Percentiles rank a stretch among this genome's conserved stretches.
phyloP scores from a whole-genome alignment of 1,140 invertebrate genomes.

The Drosophila arizonae region DNA sequence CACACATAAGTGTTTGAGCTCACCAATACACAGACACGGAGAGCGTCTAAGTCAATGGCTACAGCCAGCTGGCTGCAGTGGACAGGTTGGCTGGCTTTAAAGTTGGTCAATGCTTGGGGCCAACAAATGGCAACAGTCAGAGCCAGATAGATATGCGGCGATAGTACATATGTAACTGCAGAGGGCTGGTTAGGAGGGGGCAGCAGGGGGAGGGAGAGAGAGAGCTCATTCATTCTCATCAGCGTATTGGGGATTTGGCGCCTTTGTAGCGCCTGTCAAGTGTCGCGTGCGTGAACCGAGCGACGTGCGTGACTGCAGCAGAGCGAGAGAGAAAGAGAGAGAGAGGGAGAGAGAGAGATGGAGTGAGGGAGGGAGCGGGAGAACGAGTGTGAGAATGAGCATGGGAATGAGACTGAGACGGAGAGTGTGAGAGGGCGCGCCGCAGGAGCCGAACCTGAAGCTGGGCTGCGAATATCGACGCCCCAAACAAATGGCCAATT shows the following conservation, averaged over 20 bases:
- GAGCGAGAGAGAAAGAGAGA: neutral
- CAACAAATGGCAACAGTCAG: conserved; percentile 9
- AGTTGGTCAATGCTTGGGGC: conserved; percentile 19
- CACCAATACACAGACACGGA: neutral
- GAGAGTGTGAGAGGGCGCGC: too few species aligned
- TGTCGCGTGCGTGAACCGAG: conserved; percentile 47
- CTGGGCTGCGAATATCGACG: conserved; percentile 23
- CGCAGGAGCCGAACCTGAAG: conserved; percentile 4
- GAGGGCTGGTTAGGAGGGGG: neutral
- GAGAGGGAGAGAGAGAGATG: neutral
- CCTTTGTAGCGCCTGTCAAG: conserved; percentile 59
- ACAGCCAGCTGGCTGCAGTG: neutral
- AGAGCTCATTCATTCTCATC: conserved; percentile 77
- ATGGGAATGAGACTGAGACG: neutral
- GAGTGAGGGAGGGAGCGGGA: neutral
- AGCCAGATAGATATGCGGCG: conserved; percentile 18
- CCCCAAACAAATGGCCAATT: conserved; percentile 72
- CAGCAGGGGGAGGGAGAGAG: neutral
- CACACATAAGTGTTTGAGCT: neutral
- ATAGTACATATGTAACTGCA: conserved; percentile 31
- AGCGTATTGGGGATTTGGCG: conserved; percentile 76
- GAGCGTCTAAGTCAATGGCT: neutral
- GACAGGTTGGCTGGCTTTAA: conserved; percentile 16
- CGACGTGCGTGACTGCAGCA: conserved; percentile 37
- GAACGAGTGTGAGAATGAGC: neutral